Base-by-base conservation (phyloP, 2,113 vertebrate genomes). In the Bos taurus region DNA sequence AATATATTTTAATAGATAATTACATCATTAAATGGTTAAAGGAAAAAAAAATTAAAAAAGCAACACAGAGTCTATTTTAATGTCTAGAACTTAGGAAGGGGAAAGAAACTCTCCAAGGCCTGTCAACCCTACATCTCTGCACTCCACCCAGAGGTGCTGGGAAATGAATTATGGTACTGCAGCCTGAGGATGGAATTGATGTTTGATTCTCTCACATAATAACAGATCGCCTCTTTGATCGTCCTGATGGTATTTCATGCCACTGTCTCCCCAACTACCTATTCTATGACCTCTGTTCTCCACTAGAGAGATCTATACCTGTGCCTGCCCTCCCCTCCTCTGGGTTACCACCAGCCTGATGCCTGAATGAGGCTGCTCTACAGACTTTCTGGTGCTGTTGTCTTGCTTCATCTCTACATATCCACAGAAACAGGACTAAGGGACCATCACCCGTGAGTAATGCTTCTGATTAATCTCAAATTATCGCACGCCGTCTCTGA, bases 361-460 rank as follows among this genome's bases (percentile, higher is more conserved):
- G 40, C 36, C 52, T 15, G 3, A 28, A 30, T 33, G 0, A 0
- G 62, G 36, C 88, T 54, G n/a, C 59, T 78, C 40, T 21, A 26
- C 1, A 7, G 56, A 57, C 84, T 92, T 59, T 4, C 50, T 67
- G 9, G 12, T 54, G 90, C 67, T 87, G 78, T 78, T 59, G 85
- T 71, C 60, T 36, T 81, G 43, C 25, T 60, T 97, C 96, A 97
- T 97, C 96, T 97, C 91, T 36, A 8, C 13, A 83, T 93, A 98
- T 87, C 85, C 95, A 96, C 95, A 96, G 95, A 87, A 98, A 96
- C 40, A 36, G 0, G 85, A 98, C 98, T 97, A 92, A 98, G 97
- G 96, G 98, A 3, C 97, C 97, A 92, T 97, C 97, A 95, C 95
- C 78, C 97, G 97, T 95, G 90, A 95, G 95, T 82, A 98, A 93